phyloP scores from a whole-genome alignment of 2,888 invertebrate species.

The Tachina grossa region DNA sequence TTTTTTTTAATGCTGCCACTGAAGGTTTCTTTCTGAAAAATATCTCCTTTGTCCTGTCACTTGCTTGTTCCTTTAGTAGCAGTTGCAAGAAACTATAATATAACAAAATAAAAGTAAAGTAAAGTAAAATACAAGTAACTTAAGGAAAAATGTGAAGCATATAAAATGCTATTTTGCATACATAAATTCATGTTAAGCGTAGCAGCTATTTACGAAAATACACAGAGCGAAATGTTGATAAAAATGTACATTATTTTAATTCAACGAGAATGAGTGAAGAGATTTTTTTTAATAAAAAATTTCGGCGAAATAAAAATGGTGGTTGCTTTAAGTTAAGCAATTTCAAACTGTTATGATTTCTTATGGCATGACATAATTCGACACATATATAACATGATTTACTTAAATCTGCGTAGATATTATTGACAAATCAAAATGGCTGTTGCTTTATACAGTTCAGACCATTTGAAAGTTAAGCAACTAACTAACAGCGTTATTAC shows the following conservation, averaged over 20 bases:
- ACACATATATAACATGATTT: no score
- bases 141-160: conserved; percentile 62
- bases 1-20: conserved; percentile 54
- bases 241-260: not conserved
- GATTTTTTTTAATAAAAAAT: no score
- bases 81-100: conserved; percentile 16
- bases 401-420: no score
- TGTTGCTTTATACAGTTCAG: no score
- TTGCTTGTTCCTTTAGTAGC: conserved; percentile 72
- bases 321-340: no score
- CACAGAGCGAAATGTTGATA: not conserved
- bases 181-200: conserved; percentile 73
- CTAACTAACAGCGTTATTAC: no score
- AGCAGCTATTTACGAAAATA: conserved; percentile 24
- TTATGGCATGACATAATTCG: no score
- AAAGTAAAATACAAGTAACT: conserved; percentile 22
- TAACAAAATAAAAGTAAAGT: not conserved
- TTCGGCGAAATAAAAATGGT: no score
- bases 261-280: no score
- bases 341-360: no score
- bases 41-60: conserved; percentile 82
- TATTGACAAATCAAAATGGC: no score
- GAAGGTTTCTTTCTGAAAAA: conserved; percentile 73
- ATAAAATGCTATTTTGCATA: conserved; percentile 74
- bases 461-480: no score